A percentile compares a stretch with the other conserved stretches of the same genome.
Conservation (phyloP, 2,113 vertebrate species). For the Corythoichthys haematopterus region DNA sequence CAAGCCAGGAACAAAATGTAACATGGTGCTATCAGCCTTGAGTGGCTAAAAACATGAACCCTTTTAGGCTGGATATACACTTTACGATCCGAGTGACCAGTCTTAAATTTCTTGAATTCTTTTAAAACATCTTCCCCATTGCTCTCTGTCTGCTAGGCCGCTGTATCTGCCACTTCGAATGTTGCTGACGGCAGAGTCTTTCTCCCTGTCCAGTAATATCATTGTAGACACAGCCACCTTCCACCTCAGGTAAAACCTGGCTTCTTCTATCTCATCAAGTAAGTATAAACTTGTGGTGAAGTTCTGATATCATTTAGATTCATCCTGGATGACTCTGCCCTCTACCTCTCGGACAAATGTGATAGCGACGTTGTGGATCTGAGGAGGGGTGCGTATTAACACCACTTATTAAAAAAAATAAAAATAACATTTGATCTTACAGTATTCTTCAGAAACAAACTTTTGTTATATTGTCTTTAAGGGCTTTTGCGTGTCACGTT, state of each 20-base stretch:
- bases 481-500: neutral
- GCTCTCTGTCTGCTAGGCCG: slow-evolving; percentile 68
- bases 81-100: neutral
- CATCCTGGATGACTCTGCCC: slow-evolving; percentile 87
- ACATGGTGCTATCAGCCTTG: too few relatives aligned
- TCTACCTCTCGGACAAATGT: slow-evolving; percentile 89
- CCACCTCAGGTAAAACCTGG: slow-evolving; percentile 79
- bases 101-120: neutral
- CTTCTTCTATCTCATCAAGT: neutral
- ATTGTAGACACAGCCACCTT: slow-evolving; percentile 89
- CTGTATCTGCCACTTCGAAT: slow-evolving; percentile 83
- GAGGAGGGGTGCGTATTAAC: slow-evolving; percentile 74
- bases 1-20: too few relatives aligned
- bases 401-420: neutral
- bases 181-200: slow-evolving; percentile 83
- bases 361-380: slow-evolving; percentile 78
- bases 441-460: too few relatives aligned
- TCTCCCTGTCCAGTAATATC: slow-evolving; percentile 89
- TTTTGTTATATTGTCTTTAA: neutral
- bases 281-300: slow-evolving; percentile 4
- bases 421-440: neutral
- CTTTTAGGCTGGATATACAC: neutral
- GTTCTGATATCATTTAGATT: slow-evolving; percentile 69
- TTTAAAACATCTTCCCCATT: neutral
- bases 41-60: too few relatives aligned